Evolutionary conservation across 2,113 vertebrate genomes (phyloP).

Genomic region (Hypomesus transpacificus): DNA sequence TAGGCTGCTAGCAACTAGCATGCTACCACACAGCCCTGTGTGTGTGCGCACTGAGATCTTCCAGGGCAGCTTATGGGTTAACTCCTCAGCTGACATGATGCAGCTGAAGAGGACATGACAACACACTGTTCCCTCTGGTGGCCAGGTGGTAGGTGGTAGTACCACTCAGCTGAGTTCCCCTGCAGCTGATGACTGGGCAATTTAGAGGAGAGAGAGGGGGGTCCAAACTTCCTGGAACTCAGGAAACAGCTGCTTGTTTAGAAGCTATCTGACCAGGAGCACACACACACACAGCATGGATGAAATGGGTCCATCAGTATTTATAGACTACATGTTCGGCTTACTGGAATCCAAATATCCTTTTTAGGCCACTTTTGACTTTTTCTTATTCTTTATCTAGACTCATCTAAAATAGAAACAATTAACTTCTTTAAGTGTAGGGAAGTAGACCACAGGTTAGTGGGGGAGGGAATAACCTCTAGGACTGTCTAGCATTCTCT

Average conservation of each 20-base stretch:
- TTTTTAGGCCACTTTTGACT: conserved; percentile 11
- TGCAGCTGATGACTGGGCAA: too few relatives aligned
- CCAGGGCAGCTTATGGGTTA: neutral
- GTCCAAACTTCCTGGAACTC: too few relatives aligned
- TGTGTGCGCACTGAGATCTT: neutral
- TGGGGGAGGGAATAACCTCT: conserved; percentile 5
- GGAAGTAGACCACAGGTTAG: neutral
- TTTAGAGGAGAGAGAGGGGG: too few relatives aligned
- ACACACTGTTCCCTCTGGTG: neutral
- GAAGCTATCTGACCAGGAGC: neutral
- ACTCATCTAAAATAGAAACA: conserved; percentile 13
- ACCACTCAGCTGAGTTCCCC: too few relatives aligned
- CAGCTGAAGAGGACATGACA: neutral
- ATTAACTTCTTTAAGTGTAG: conserved; percentile 7
- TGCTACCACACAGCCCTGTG: neutral
- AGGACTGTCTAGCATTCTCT: neutral
- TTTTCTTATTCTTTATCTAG: conserved; percentile 10
- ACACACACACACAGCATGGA: neutral
- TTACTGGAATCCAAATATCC: neutral
- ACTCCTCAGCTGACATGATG: neutral
- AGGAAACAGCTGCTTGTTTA: too few relatives aligned
- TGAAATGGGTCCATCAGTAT: conserved; percentile 2
- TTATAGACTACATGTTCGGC: conserved; percentile 7
- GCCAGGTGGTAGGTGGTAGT: conserved; percentile 11
- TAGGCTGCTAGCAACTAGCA: neutral